Percentiles rank a stretch among this genome's conserved stretches.
Evolutionary conservation across 2,113 vertebrate species (phyloP).

Genomic region (Merops nubicus): DNA sequence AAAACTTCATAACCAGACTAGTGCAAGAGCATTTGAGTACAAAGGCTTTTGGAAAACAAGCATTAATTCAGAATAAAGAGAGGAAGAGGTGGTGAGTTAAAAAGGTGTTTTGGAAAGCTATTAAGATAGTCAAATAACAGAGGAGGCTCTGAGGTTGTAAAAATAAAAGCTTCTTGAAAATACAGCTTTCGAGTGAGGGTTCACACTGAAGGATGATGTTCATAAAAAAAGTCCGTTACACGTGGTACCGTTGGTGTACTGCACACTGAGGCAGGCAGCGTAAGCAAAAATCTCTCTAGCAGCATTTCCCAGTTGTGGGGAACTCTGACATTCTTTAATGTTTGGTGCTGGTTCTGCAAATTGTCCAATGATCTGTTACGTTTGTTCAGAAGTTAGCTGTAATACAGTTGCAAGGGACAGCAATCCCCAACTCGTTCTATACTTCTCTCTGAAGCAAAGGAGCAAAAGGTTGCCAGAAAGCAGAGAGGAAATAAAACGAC

Average conservation of each 20-base stretch:
- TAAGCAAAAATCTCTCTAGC: not conserved
- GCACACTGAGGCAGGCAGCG: not conserved
- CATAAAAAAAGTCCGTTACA: not conserved
- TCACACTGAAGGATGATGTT: not conserved
- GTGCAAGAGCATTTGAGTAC: not conserved
- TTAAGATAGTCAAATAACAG: not conserved
- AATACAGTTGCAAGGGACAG: not conserved
- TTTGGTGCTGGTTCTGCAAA: not conserved
- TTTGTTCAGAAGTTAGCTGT: not conserved
- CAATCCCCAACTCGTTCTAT: not conserved
- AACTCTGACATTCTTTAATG: not conserved
- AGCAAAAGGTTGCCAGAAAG: not conserved
- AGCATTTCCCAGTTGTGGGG: not conserved
- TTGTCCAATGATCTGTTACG: not conserved
- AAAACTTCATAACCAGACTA: not conserved
- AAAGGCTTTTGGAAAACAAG: not conserved
- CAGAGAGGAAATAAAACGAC: no score
- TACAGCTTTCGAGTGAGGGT: not conserved
- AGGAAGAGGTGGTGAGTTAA: not conserved
- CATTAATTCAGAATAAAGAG: not conserved
- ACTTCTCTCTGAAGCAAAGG: not conserved
- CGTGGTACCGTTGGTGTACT: not conserved
- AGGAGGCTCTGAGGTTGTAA: not conserved
- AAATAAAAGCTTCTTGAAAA: not conserved
- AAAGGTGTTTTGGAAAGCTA: not conserved